A percentile compares a stretch with the other conserved stretches of the same genome.
These are phyloP conservation scores for Cirrhinus molitorella DNA, from an alignment of 2,797 vertebrate genomes.

Conservation along the genomic window DNA sequence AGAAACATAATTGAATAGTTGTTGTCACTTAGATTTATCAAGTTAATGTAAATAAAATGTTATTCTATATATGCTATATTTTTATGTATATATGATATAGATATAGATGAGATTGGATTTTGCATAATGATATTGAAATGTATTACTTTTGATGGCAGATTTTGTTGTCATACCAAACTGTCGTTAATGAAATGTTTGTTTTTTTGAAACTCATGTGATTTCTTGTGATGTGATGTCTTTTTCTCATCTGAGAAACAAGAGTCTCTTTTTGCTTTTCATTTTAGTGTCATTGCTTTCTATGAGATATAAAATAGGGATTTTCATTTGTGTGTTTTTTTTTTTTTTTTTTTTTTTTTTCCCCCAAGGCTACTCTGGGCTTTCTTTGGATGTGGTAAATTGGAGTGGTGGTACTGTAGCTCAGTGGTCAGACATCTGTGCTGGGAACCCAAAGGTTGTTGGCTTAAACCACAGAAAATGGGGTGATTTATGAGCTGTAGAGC, in stretches of 20 bases:
- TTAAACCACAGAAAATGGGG: not conserved
- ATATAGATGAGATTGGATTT: not conserved
- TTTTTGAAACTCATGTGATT: not conserved
- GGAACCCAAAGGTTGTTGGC: constrained; percentile 11
- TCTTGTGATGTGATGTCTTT: not conserved
- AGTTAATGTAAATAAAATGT: not conserved
- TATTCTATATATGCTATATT: too few relatives aligned
- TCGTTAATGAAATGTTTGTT: not conserved
- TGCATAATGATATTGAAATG: not conserved
- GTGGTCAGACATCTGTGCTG: constrained; percentile 16
- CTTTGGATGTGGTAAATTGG: not conserved
- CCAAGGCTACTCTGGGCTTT: not conserved
- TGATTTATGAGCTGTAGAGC: constrained; percentile 12
- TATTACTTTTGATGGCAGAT: not conserved
- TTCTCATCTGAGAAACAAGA: not conserved
- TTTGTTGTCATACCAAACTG: not conserved
- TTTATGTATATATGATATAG: not conserved
- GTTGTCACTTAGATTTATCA: not conserved
- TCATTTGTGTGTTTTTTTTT: not conserved
- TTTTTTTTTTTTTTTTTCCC: too few relatives aligned
- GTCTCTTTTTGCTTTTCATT: not conserved
- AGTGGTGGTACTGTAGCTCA: not conserved
- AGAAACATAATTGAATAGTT: not conserved
- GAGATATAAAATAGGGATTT: not conserved
- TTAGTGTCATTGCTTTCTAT: not conserved